Evolutionary conservation across 2,113 vertebrate genomes (phyloP), one percentile per base, ranked within the genome.

Genomic region (Phalacrocorax aristotelis): DNA sequence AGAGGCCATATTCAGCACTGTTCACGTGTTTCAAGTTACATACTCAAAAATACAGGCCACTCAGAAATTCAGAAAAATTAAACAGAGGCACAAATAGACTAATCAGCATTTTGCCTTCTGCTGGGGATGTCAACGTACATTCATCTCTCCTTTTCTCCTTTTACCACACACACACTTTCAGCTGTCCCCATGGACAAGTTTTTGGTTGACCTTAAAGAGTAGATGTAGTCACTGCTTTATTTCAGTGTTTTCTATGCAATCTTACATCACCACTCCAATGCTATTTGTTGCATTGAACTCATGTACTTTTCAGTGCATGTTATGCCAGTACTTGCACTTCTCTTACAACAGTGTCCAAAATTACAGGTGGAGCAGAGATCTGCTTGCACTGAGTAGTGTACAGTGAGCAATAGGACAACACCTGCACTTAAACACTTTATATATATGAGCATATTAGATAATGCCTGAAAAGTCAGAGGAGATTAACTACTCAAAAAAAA

Each of bases 51-150:
- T 19, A 46, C 11, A 52, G 44, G 49, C 9, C 29, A 29, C 46
- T 72, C 26, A 70, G 44, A 77, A 77, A 55, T 82, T 60, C 40
- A 71, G 64, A 76, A 65, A 69, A 62, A 30, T 42, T 55, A 62
- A 44, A 58, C 25, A 34, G 42, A 80, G 54, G 20, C 46, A 77
- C 27, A 65, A 52, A 62, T 12, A 71, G 20, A 60, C n/a, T 49
- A 34, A 42, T 17, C 25, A 60, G 52, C 29, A 38, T 81, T 88
- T 76, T 52, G 46, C 64, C 9, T 62, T 42, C 66, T 68, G 36
- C 25, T 62, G 32, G 54, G 17, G 15, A 51, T 4, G 5, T 80
- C 36, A 40, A 36, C 0, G 0, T 25, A 38, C 0, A 0, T 26
- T 36, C 19, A 44, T 9, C 13, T 81, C 32, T 32, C 68, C 15